Conservation (phyloP, 2,888 invertebrate genomes). For the Pegoplata infirma region DNA sequence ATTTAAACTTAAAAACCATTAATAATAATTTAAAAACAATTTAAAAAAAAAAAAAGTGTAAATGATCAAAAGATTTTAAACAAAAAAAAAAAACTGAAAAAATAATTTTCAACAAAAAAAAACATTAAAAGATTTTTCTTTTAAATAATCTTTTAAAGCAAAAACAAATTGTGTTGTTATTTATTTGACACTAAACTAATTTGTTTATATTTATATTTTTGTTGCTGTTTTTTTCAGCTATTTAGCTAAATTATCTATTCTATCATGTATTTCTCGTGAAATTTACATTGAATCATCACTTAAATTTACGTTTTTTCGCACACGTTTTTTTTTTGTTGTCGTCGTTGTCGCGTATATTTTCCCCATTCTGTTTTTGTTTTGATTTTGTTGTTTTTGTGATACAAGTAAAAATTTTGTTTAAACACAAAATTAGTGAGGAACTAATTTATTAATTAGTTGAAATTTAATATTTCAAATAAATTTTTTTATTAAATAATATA, state of each 20-base stretch:
- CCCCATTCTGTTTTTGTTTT: constrained; percentile 27
- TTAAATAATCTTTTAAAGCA: neutral
- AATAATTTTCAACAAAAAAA: neutral
- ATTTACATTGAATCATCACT: constrained; percentile 57
- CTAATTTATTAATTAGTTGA: neutral
- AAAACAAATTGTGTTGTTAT: neutral
- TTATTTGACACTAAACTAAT: constrained; percentile 16
- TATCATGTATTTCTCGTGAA: constrained; percentile 49
- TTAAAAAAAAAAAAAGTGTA: neutral
- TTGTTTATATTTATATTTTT: constrained; percentile 47
- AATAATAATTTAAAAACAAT: constrained; percentile 1
- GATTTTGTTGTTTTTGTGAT: constrained; percentile 39
- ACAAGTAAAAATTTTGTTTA: constrained; percentile 50
- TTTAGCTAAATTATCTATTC: neutral
- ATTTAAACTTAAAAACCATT: constrained; percentile 1
- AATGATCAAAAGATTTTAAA: neutral
- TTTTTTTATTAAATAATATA: constrained; percentile 17
- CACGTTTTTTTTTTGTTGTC: no score
- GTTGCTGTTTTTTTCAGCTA: no score
- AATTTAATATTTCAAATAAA: constrained; percentile 10
- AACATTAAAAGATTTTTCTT: neutral
- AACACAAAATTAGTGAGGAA: constrained; percentile 29
- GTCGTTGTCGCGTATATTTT: constrained; percentile 12
- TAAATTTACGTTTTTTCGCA: constrained; percentile 41
- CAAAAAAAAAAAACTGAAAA: neutral